A percentile compares a stretch with the other conserved stretches of the same genome.
These are phyloP conservation scores for Neolamprologus kungweensis DNA, from an alignment of 2,113 vertebrate genomes.

Conservation along the genomic window DNA sequence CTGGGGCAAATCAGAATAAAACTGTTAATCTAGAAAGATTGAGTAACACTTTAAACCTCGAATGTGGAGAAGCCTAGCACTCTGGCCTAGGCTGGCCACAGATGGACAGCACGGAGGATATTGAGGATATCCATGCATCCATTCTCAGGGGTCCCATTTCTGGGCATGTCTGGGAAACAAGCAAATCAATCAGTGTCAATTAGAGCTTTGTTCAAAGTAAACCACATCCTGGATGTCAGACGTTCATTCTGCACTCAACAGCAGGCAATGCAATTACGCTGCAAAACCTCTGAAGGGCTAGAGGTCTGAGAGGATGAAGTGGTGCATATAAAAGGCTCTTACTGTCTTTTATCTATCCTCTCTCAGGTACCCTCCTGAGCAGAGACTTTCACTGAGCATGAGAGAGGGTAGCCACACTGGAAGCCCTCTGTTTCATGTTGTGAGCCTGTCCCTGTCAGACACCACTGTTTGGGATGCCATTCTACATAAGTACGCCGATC, in stretches of 20 bases:
- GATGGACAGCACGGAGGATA: conserved; percentile 1
- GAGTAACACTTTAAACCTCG: not conserved
- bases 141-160: conserved; percentile 32
- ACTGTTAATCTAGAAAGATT: not conserved
- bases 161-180: conserved; percentile 56
- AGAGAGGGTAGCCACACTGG: conserved; percentile 2
- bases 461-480: conserved; percentile 33
- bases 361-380: conserved; percentile 48
- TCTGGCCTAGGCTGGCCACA: not conserved
- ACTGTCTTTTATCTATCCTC: conserved; percentile 42
- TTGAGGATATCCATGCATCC: not conserved
- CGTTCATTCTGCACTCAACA: conserved; percentile 54
- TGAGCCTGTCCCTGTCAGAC: conserved; percentile 20
- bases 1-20: not conserved
- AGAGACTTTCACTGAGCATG: conserved; percentile 15
- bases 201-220: conserved; percentile 63
- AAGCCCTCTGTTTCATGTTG: conserved; percentile 50
- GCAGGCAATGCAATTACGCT: conserved; percentile 60
- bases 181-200: conserved; percentile 77
- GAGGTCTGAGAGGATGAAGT: conserved; percentile 29
- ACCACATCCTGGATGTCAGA: conserved; percentile 65
- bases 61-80: not conserved
- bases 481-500: conserved; percentile 42
- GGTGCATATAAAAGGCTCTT: conserved; percentile 40
- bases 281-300: conserved; percentile 46